Evolutionary conservation across 2,888 invertebrate genomes (phyloP), one percentile per base, ranked within the genome.

Genomic region (Drosophila falleni): DNA sequence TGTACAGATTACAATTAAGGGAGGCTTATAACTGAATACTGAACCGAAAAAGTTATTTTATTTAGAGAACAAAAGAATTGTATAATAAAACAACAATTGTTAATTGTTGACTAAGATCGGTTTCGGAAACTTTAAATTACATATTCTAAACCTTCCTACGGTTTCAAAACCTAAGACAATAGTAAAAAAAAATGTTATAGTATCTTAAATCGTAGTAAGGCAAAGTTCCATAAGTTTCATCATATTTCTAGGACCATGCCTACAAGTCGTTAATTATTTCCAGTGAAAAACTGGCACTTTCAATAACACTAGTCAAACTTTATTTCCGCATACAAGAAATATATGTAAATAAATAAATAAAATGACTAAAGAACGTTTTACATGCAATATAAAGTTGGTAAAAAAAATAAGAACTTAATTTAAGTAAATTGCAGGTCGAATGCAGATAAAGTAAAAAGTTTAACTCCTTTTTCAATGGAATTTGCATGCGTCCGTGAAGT

Each of bases 401-500:
- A 44, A 58, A 68, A 54, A 70, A 59, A 37, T n/a, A 37, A 42
- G 63, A 85, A 66, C 66, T 56, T 55, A 49, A 68, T 74, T 59
- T 70, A 64, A 53, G 62, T 78, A 87, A 87, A 72, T 87, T 87
- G 82, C 80, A 42, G 76, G 26, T 62, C 29, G 58, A 66, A 58
- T 81, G 89, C 84, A 85, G 86, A 88, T 88, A 86, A 80, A 83
- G 61, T 31, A 56, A 62, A 71, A 82, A 66, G 60, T 80, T 58
- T 8, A 73, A 71, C 79, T 84, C 50, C 58, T 59, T 77, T 83
- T 84, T 89, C 88, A 80, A 61, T 62, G 86, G 80, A 85, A 85
- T 86, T 88, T 89, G 69, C 87, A 86, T 68, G 81, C 78, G 88
- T 88, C 83, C 88, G 53, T 89, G 87, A 82, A 87, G 86, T 46